Conservation (phyloP, 2,888 invertebrate species). For the Lysandra coridon region DNA sequence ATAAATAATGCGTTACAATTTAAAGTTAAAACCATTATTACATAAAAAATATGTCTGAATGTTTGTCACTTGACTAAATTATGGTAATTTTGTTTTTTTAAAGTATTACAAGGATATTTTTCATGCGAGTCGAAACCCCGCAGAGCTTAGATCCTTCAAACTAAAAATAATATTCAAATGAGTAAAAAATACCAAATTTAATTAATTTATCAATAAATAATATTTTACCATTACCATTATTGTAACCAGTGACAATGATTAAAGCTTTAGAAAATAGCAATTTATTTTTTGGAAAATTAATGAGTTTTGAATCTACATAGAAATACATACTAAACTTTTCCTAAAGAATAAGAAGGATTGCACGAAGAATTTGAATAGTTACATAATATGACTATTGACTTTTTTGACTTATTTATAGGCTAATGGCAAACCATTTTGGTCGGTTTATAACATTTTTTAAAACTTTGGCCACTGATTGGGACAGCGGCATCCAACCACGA, state of each 20-base stretch:
- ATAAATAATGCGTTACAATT: background rate
- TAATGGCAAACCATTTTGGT: too few relatives aligned
- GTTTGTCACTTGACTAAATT: background rate
- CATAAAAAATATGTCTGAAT: background rate
- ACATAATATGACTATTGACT: too few relatives aligned
- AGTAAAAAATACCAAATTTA: background rate
- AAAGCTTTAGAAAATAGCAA: background rate
- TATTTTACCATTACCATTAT: background rate
- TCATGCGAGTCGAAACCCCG: conserved; percentile 2
- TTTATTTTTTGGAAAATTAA: background rate
- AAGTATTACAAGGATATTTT: background rate
- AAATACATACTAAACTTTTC: too few relatives aligned
- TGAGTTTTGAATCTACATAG: too few relatives aligned
- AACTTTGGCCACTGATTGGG: too few relatives aligned
- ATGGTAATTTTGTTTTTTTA: background rate
- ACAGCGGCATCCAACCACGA: too few relatives aligned
- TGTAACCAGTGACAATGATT: background rate
- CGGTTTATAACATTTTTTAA: too few relatives aligned
- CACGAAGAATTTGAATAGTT: too few relatives aligned
- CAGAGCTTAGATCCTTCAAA: background rate
- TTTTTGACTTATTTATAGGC: too few relatives aligned
- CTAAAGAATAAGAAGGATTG: too few relatives aligned
- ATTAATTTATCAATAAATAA: conserved; percentile 4
- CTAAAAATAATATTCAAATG: conserved; percentile 3
- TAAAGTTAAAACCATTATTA: background rate